phyloP scores from a whole-genome alignment of 2,888 invertebrate species.

The Cremastinae sp. region DNA sequence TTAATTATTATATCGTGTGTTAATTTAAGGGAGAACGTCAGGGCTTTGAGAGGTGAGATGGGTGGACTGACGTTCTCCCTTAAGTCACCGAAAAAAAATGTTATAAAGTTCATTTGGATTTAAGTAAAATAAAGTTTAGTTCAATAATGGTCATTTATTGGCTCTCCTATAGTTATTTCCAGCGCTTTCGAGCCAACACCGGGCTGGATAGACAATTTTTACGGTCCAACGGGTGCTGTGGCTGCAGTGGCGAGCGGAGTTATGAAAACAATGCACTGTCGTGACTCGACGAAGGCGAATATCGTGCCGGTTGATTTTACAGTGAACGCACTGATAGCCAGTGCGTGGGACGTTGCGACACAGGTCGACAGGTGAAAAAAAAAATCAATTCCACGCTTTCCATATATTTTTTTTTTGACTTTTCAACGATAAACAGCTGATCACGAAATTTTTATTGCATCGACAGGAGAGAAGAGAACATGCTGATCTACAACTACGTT shows the following conservation, averaged over 20 bases:
- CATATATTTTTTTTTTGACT: background rate
- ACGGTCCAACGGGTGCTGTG: constrained; percentile 87
- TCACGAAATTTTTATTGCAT: background rate
- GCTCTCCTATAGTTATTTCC: constrained; percentile 81
- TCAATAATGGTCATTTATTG: background rate
- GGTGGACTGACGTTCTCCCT: background rate
- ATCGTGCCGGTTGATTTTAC: constrained; percentile 88
- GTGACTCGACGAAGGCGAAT: constrained; percentile 84
- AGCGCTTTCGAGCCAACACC: constrained; percentile 84
- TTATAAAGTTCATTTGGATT: no score
- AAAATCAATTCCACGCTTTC: background rate
- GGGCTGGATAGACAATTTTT: constrained; percentile 91
- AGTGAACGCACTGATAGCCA: constrained; percentile 86
- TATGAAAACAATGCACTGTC: constrained; percentile 85
- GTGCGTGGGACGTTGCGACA: constrained; percentile 83
- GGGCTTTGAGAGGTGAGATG: background rate
- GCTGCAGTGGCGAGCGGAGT: constrained; percentile 86
- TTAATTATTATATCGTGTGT: no score
- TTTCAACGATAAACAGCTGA: constrained; percentile 4
- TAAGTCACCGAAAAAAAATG: no score
- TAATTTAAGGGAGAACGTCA: background rate
- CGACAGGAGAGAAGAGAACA: constrained; percentile 75
- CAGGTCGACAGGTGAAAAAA: constrained; percentile 70
- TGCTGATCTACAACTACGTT: constrained; percentile 92
- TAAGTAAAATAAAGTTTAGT: no score